Conservation (phyloP, 2,888 invertebrate genomes). For the Tetrapedia diversipes region DNA sequence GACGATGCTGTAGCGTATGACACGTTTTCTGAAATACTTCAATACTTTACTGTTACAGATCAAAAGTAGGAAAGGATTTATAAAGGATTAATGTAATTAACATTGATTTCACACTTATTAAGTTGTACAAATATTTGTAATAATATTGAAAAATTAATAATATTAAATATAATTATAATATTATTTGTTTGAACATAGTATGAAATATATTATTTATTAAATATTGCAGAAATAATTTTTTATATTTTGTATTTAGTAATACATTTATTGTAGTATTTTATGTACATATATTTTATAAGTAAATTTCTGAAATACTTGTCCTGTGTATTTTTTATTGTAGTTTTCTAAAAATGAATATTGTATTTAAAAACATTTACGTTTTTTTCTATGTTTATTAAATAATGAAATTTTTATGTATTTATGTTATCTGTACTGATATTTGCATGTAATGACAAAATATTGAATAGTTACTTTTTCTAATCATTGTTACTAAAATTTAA, state of each 20-base stretch:
- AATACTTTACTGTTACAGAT: neutral
- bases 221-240: neutral
- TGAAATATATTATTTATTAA: neutral
- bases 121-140: neutral
- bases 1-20: slow-evolving; percentile 20
- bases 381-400: neutral
- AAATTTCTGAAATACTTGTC: neutral
- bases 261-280: neutral
- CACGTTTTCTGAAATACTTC: slow-evolving; percentile 34
- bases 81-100: neutral
- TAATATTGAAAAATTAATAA: neutral
- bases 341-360: neutral
- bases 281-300: neutral
- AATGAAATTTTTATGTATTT: neutral
- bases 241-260: slow-evolving; percentile 3
- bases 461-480: neutral
- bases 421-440: neutral
- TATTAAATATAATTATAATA: slow-evolving; percentile 6
- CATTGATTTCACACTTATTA: neutral
- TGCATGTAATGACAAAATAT: neutral
- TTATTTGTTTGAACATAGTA: neutral
- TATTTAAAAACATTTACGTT: neutral
- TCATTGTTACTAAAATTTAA: slow-evolving; percentile 1
- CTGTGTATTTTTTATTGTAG: neutral
- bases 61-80: slow-evolving; percentile 1